Conservation (phyloP, 2,113 vertebrate genomes). For the Rattus norvegicus region GRCr8 NC_086032.1:102735501-102736000, state of each 20-base stretch:
- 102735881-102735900: not conserved
- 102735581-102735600: not conserved
- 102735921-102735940: not conserved
- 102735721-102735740: conserved; percentile 39
- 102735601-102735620: conserved; percentile 18
- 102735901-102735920: not conserved
- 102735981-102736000: not conserved
- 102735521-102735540: not conserved
- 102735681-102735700: not conserved
- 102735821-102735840: not conserved
- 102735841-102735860: not conserved
- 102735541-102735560: not conserved
- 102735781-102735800: not conserved
- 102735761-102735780: conserved; percentile 14
- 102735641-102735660: conserved; percentile 5
- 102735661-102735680: not conserved
- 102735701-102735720: conserved; percentile 29
- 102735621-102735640: not conserved
- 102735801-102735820: conserved; percentile 18
- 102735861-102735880: not conserved
- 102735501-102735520: not conserved
- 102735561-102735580: not conserved
- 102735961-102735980: not conserved
- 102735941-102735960: not conserved
- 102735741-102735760: conserved; percentile 19